Evolutionary conservation across 2,113 vertebrate genomes (phyloP), one percentile per base, ranked within the genome.

Genomic region (Aspiorhynchus laticeps): DNA sequence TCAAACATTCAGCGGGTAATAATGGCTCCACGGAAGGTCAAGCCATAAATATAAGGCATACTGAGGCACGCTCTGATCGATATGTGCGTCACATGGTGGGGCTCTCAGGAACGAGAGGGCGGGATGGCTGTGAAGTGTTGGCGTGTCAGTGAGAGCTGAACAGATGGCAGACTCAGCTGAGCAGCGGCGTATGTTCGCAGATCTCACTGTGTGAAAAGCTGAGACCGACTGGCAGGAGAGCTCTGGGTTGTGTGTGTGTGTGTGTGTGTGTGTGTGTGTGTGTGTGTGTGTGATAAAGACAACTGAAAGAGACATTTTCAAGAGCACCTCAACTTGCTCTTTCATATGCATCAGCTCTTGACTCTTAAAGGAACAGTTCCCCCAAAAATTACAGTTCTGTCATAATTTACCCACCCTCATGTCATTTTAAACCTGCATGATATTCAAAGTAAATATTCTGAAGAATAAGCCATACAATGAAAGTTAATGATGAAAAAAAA

Each of bases 101-200:
- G 61, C 33, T 19, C 24, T 51, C 69, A 19, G 48, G 31, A 84
- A 51, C 6, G 36, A 81, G 26, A 59, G 59, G 61, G 17, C 11
- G 28, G 51, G 5, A 43, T 2, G 28, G 33, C 26, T 63, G 69
- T 48, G 31, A 63, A 56, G 43, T 53, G 46, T 73, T 26, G 7
- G 11, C n/a, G 61, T 71, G 77, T 31, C 67, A 5, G 48, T 53
- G 53, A 71, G 31, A 67, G 63, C 41, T 65, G 63, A 85, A 65
- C 78, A 89, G 85, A 88, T 86, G 85, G 82, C 11, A 63, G 74
- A 87, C 59, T 85, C 78, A 80, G 51, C 77, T 31, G 67, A 88
- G 80, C 74, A 78, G 65, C 9, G 33, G 75, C 59, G 51, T 82
- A 83, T 86, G 73, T 84, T 31, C 67, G 79, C 51, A 69, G 73